Evolutionary conservation across 23 tunicate genomes (phyloP), one percentile per base, ranked within the genome.

Genomic region (Phallusia fumigata): DNA sequence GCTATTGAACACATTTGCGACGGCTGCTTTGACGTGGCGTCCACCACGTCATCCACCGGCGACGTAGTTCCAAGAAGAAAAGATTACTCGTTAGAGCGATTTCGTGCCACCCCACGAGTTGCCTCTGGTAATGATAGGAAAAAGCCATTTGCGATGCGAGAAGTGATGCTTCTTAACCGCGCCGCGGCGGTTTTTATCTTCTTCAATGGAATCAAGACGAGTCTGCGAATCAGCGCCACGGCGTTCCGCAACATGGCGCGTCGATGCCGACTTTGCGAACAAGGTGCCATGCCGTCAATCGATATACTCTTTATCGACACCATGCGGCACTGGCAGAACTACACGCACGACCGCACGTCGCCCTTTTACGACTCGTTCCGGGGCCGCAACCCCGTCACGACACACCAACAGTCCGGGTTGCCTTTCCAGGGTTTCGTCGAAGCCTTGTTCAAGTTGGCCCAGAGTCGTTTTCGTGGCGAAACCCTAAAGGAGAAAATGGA

Each of bases 341-440:
- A 86, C 75, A 33, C 76, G 11, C 34, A 47, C 52, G 87, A 76
- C 64, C 86, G 82, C 50, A 44, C 69, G 12, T 40, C 86, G 0
- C 97, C 97, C 10, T 92, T 53, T 52, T 92, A 86, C 83, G 80
- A 88, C 32, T 32, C 82, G 5, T 75, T 32, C 51, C 24, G 64
- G 49, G 79, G 78, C 12, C 87, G 85, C 33, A 79, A 83, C 74
- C 85, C 81, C 32, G 51, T 52, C 2, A 32, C 64, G 0, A 31
- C 51, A 19, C 87, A 80, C 28, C 88, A 83, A 32, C 31, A 90
- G 13, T 30, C 84, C 12, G 95, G 98, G 1, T 78, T 94, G 21
- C 98, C 98, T 1, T 94, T 94, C 65, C 98, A 94, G 83, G 98
- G 98, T 26, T 94, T 94, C 52, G 65, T 94, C 0, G 98, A 94